These are phyloP conservation scores for Cataglyphis cursor DNA, from an alignment of 2,888 invertebrate species.

Conservation along the genomic window DNA sequence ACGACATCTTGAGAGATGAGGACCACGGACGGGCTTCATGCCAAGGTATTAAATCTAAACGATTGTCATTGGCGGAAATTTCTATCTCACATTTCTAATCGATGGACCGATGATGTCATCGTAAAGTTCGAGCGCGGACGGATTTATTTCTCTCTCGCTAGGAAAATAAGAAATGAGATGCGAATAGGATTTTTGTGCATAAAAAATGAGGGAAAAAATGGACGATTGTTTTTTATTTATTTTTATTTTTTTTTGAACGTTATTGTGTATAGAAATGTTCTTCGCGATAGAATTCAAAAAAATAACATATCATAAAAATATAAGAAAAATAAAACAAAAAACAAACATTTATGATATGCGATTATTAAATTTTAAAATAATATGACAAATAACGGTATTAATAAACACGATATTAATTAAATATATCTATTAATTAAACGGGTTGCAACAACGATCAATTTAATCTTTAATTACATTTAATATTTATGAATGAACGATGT, in stretches of 20 bases:
- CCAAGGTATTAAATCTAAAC: conserved; percentile 63
- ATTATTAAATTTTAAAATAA: not conserved
- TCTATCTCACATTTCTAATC: conserved; percentile 38
- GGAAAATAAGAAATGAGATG: not conserved
- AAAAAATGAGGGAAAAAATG: conserved; percentile 21
- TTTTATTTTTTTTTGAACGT: conserved; percentile 2
- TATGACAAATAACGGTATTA: not conserved
- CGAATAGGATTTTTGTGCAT: conserved; percentile 7
- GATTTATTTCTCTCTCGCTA: conserved; percentile 34
- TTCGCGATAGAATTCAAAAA: not conserved
- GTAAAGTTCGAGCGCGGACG: conserved; percentile 8
- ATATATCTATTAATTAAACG: not conserved
- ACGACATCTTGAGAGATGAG: conserved; percentile 60
- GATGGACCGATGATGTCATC: conserved; percentile 15
- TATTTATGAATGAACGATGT: not conserved
- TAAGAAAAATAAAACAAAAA: not conserved
- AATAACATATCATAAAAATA: not conserved
- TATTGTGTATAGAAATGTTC: conserved; percentile 43
- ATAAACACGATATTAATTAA: not conserved
- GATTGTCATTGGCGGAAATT: conserved; percentile 63
- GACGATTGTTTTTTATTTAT: not conserved
- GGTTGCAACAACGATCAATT: not conserved
- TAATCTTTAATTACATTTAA: not conserved
- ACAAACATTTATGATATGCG: not conserved
- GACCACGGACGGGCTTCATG: conserved; percentile 43